Base-by-base conservation (phyloP, 2,888 invertebrate genomes). In the Plebejus melissa region DNA sequence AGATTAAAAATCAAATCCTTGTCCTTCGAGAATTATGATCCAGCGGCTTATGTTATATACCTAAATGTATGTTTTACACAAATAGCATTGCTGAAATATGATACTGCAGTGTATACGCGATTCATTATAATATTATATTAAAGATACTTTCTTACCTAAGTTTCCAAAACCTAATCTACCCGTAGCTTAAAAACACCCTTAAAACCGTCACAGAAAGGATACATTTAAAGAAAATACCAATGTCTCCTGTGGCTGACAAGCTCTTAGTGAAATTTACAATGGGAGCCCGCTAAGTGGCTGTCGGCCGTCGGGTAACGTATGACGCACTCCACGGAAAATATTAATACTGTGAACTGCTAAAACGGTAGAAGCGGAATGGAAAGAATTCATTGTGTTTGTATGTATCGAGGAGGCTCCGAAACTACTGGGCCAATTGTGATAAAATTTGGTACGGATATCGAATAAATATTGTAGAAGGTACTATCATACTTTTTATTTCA, bases 231-330 rank as follows among this genome's bases (percentile, higher is more conserved):
- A 84, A 84, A 86, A 88, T 88, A 88, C 88, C 88, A 88, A 88
- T 88, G 87, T 84, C 83, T 79, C 83, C 79, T 84, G 84, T 83
- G 74, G 75, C 78, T 70, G 90, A 89, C 91, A 90, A 81, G 86
- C 89, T 90, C 86, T 91, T 90, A 91, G 88, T 82, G 83, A 89
- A 90, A 91, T 91, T 88, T 90, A 90, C 91, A 90, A 91, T 90
- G 85, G 87, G 88, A 87, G 87, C 87, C 88, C 83, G 80, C 81
- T 80, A 82, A 91, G 91, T 90, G 90, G 87, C 79, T 80, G 83
- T 82, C 84, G 79, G 79, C 22, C 22, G 58, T 22, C 58, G 80
- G 77, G 81, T 87, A 87, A 90, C 86, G 87, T 86, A 89, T 87
- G 87, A 88, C 88, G 86, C 87, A 86, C 86, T 88, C 82, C 83